These are phyloP conservation scores for Antheraea pernyi DNA, from an alignment of 1,140 invertebrate genomes.

Conservation along the genomic window DNA sequence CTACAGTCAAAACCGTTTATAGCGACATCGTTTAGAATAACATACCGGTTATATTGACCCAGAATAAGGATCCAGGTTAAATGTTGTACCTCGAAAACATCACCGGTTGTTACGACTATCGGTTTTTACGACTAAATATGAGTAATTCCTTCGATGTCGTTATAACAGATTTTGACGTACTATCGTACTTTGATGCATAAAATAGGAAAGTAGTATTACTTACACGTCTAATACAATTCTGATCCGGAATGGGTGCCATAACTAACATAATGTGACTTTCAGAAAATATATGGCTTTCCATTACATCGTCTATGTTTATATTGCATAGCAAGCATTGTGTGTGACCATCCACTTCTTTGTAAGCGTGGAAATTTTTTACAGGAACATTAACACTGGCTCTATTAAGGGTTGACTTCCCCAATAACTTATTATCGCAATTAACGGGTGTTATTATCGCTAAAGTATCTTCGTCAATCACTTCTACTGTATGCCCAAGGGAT, in stretches of 20 bases:
- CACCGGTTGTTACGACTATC: no score
- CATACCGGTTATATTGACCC: no score
- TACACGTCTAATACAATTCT: background rate
- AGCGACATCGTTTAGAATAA: no score
- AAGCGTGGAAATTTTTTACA: background rate
- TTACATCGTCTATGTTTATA: background rate
- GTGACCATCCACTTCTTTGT: background rate
- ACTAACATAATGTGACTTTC: background rate
- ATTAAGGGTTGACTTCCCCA: background rate
- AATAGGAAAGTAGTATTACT: background rate
- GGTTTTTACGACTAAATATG: no score
- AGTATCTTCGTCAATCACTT: background rate
- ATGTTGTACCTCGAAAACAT: no score
- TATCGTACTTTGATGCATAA: background rate
- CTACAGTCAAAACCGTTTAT: no score
- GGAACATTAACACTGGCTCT: background rate
- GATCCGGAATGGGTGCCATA: background rate
- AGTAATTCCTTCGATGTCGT: no score
- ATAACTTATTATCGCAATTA: no score
- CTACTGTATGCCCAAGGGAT: background rate
- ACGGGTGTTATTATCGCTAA: background rate
- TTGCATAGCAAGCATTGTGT: background rate
- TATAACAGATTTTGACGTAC: no score
- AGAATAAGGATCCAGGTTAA: no score
- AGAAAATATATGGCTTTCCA: background rate